Evolutionary conservation across 2,797 vertebrate genomes (phyloP).

Genomic region (Peromyscus nudipes): DNA sequence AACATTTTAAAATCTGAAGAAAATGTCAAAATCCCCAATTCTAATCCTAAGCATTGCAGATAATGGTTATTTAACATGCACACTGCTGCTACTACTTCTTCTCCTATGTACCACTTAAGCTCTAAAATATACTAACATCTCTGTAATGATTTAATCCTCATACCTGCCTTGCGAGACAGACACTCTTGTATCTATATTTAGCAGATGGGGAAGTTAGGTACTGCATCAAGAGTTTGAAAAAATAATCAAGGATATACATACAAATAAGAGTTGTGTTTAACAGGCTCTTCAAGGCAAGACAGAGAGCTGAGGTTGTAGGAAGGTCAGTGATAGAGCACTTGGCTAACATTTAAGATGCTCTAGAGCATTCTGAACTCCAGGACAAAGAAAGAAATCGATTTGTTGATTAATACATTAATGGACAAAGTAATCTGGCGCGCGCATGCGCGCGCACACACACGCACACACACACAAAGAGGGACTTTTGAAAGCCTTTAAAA

Average conservation of each 20-base stretch:
- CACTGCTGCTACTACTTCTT: not conserved
- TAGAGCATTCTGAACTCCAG: not conserved
- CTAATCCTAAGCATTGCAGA: not conserved
- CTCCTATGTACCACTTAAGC: not conserved
- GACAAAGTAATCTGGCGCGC: not conserved
- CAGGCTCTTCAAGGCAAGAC: not conserved
- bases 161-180: not conserved
- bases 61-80: not conserved
- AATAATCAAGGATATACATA: not conserved
- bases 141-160: not conserved
- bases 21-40: not conserved
- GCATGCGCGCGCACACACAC: no score
- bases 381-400: not conserved
- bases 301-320: not conserved
- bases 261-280: slow-evolving; percentile 11
- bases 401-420: not conserved
- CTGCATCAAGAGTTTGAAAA: not conserved
- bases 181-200: not conserved
- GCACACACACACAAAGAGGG: not conserved
- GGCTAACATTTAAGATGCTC: not conserved
- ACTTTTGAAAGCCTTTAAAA: not conserved
- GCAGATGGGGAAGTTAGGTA: not conserved
- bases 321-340: not conserved
- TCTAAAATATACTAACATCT: not conserved
- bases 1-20: not conserved